Evolutionary conservation across 2,113 vertebrate genomes (phyloP).

Genomic region (Heterochromis multidens): DNA sequence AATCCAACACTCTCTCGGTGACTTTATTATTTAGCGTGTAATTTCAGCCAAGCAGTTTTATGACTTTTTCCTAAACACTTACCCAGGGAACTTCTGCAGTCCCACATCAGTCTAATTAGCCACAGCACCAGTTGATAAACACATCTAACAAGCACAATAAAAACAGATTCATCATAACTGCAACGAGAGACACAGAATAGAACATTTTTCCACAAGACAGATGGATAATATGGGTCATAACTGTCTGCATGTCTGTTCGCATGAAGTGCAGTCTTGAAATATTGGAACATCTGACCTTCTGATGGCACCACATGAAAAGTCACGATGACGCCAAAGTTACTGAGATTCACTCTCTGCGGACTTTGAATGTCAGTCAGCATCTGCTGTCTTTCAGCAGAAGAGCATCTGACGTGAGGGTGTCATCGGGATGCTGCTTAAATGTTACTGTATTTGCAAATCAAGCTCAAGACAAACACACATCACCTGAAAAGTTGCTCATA

Average conservation of each 20-base stretch:
- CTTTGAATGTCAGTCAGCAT: neutral
- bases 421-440: neutral
- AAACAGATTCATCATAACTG: neutral
- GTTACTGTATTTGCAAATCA: neutral
- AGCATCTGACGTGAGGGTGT: neutral
- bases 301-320: neutral
- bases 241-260: neutral
- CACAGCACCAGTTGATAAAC: neutral
- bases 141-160: neutral
- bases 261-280: neutral
- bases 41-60: conserved; percentile 21
- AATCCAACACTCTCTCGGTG: neutral
- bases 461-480: neutral
- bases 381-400: neutral
- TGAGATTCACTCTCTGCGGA: neutral
- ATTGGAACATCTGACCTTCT: neutral
- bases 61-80: conserved; percentile 1
- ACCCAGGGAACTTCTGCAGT: neutral
- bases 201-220: neutral
- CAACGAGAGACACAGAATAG: neutral
- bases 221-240: neutral
- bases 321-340: neutral
- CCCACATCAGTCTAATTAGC: conserved; percentile 29
- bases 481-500: conserved; percentile 25
- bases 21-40: conserved; percentile 3